phyloP scores from a whole-genome alignment of 2,888 invertebrate species.

The Pristionchus maxplancki region DNA sequence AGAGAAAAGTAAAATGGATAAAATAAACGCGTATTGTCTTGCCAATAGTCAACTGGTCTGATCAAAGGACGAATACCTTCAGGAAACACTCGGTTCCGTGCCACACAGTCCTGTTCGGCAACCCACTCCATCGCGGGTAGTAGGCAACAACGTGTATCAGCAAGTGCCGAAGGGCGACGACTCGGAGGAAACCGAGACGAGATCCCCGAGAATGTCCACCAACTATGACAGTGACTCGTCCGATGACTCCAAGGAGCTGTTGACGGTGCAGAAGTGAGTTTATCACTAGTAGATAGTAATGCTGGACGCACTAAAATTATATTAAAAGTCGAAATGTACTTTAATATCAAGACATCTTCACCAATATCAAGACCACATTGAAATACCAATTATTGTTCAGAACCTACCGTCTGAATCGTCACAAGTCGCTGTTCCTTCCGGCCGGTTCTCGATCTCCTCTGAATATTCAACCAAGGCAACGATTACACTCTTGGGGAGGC shows the following conservation, averaged over 20 bases:
- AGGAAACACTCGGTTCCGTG: slow-evolving; percentile 31
- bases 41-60: too few species aligned
- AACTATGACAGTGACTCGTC: slow-evolving; percentile 38
- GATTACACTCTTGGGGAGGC: slow-evolving; percentile 76
- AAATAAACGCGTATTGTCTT: too few species aligned
- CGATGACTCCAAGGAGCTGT: slow-evolving; percentile 12
- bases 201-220: background rate
- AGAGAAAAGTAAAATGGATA: too few species aligned
- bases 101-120: slow-evolving; percentile 28
- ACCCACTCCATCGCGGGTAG: slow-evolving; percentile 32
- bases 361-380: too few species aligned
- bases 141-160: slow-evolving; percentile 46
- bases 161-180: slow-evolving; percentile 1
- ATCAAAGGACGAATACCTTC: too few species aligned
- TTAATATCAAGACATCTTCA: too few species aligned
- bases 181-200: background rate
- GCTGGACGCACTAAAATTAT: too few species aligned
- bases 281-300: too few species aligned
- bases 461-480: slow-evolving; percentile 55
- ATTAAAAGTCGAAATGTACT: too few species aligned
- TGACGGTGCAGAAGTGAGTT: slow-evolving; percentile 41
- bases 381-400: background rate
- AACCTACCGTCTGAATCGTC: slow-evolving; percentile 65
- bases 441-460: slow-evolving; percentile 32
- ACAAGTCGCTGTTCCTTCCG: slow-evolving; percentile 72